phyloP scores from a whole-genome alignment of 1,140 invertebrate genomes.

The Drosophila tsacasi region DNA sequence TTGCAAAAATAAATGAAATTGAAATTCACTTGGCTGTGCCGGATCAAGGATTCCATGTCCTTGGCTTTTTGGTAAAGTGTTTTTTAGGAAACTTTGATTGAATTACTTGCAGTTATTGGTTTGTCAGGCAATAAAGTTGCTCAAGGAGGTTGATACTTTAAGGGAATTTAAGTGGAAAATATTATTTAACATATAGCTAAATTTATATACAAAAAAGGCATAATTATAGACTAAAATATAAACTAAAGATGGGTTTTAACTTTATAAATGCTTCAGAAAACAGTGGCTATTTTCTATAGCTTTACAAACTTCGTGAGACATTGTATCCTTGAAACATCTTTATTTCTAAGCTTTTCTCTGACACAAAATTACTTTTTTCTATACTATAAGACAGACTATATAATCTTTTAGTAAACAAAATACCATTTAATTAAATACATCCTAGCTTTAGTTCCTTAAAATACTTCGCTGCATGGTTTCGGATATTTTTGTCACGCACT shows the following conservation, averaged over 20 bases:
- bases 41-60: constrained; percentile 17
- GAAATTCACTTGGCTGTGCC: constrained; percentile 34
- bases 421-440: constrained; percentile 1
- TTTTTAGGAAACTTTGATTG: constrained; percentile 24
- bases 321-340: not conserved
- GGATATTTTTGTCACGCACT: constrained; percentile 28
- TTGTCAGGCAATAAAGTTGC: not conserved
- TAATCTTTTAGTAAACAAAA: not conserved
- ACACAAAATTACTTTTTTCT: not conserved
- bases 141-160: not conserved
- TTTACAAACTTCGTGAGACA: not conserved
- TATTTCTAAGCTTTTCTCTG: not conserved
- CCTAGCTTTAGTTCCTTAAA: not conserved
- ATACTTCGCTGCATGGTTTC: not conserved
- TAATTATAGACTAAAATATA: not conserved
- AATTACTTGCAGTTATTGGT: constrained; percentile 1
- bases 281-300: not conserved
- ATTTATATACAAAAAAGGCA: not conserved
- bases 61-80: constrained; percentile 11
- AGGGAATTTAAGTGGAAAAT: not conserved
- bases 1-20: constrained; percentile 38
- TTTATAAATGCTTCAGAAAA: not conserved
- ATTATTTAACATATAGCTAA: not conserved
- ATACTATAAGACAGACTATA: no score
- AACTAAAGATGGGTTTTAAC: not conserved